A percentile compares a stretch with the other conserved stretches of the same genome.
phyloP scores from a whole-genome alignment of 2,113 vertebrate genomes.

The Seriola rivoliana region DNA sequence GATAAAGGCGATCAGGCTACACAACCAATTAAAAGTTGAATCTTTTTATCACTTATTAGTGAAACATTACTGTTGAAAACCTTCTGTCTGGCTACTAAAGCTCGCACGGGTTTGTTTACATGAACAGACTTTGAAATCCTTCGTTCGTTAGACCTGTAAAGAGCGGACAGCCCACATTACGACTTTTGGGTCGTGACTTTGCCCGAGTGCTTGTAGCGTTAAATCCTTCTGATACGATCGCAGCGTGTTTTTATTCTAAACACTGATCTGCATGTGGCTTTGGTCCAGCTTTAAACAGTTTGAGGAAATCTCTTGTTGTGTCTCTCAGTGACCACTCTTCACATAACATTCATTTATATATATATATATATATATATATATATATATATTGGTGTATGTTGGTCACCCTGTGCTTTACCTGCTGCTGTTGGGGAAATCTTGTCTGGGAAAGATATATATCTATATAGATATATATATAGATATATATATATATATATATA shows the following conservation, averaged over 20 bases:
- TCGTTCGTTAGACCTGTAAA: too few relatives aligned
- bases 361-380: neutral
- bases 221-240: too few relatives aligned
- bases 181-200: too few relatives aligned
- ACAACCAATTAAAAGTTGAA: too few relatives aligned
- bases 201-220: too few relatives aligned
- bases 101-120: too few relatives aligned
- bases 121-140: too few relatives aligned
- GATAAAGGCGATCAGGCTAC: too few relatives aligned
- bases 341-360: neutral
- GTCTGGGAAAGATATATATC: neutral
- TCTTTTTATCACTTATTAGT: too few relatives aligned
- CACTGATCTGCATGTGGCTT: neutral
- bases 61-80: too few relatives aligned
- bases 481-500: neutral
- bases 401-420: neutral
- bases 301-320: neutral
- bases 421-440: neutral
- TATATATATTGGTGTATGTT: neutral
- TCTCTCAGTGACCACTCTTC: neutral
- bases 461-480: neutral
- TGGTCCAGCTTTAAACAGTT: neutral
- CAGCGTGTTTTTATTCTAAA: neutral
- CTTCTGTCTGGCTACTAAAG: too few relatives aligned
- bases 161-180: too few relatives aligned